Evolutionary conservation across 1,140 invertebrate species (phyloP).

Genomic region (Aphelenchoides fujianensis): DNA sequence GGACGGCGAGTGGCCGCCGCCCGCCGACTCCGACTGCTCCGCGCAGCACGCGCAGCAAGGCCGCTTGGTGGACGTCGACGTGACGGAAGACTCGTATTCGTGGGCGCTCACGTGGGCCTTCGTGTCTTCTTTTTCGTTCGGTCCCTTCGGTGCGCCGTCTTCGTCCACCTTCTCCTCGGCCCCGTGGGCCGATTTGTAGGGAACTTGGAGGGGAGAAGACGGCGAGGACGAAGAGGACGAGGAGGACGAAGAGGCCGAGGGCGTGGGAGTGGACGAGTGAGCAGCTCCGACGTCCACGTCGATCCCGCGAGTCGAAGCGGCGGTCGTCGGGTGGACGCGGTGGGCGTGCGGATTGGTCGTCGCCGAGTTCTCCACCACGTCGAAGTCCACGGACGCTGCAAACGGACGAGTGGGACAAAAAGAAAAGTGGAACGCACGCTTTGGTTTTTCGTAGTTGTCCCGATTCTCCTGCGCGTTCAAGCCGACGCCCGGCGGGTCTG

Average conservation of each 20-base stretch:
- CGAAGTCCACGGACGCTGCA: background rate
- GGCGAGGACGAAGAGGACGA: background rate
- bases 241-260: background rate
- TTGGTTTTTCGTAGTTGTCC: background rate
- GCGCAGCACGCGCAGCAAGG: constrained; percentile 2
- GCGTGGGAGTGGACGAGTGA: background rate
- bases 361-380: background rate
- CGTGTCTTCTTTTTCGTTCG: background rate
- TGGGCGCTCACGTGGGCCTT: background rate
- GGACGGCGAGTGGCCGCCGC: background rate
- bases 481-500: background rate
- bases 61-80: background rate
- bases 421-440: background rate
- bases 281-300: no score
- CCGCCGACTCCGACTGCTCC: background rate
- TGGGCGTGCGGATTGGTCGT: background rate
- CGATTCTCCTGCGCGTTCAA: background rate
- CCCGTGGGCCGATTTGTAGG: background rate
- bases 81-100: background rate
- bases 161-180: background rate
- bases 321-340: background rate
- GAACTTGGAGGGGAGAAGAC: background rate
- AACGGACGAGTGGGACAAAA: background rate
- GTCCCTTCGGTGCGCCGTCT: background rate
- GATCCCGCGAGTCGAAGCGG: background rate